A percentile compares a stretch with the other conserved stretches of the same genome.
Evolutionary conservation across 2,113 vertebrate genomes (phyloP).

Genomic region (Psittacula cyanocephala): DNA sequence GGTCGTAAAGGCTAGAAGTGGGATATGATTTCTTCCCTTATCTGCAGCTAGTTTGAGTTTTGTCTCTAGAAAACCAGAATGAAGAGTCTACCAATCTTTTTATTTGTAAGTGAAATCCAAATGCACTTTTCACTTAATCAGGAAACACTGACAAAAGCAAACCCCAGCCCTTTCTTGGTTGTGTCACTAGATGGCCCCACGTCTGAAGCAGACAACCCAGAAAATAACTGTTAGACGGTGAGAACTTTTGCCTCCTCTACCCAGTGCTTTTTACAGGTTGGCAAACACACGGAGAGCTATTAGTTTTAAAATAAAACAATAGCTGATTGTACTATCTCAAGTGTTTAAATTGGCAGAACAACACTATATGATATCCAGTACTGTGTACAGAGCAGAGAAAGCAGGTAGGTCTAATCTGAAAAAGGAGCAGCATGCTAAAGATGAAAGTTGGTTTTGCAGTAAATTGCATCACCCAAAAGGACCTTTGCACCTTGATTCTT

Average conservation of each 20-base stretch:
- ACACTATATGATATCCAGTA: rapidly evolving
- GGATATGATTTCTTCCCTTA: neutral
- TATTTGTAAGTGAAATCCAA: neutral
- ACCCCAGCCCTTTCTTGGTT: neutral
- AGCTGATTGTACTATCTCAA: neutral
- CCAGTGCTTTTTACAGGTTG: neutral
- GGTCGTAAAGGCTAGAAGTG: neutral
- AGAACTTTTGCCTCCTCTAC: neutral
- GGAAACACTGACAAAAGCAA: neutral
- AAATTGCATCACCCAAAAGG: neutral
- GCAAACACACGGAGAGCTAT: neutral
- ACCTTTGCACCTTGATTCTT: neutral
- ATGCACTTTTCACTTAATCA: neutral
- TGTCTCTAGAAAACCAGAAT: neutral
- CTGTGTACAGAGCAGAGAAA: neutral
- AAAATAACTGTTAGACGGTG: rapidly evolving
- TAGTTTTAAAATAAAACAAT: neutral
- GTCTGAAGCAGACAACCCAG: neutral
- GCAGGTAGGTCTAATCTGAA: neutral
- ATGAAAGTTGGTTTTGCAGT: neutral
- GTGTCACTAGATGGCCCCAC: slow-evolving; percentile 70
- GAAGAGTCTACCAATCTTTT: neutral
- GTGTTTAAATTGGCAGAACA: neutral
- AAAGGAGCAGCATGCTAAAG: neutral
- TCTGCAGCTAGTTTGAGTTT: neutral